Evolutionary conservation across 2,888 invertebrate genomes (phyloP), one percentile per base, ranked within the genome.

Genomic region (Spialia ferax): DNA sequence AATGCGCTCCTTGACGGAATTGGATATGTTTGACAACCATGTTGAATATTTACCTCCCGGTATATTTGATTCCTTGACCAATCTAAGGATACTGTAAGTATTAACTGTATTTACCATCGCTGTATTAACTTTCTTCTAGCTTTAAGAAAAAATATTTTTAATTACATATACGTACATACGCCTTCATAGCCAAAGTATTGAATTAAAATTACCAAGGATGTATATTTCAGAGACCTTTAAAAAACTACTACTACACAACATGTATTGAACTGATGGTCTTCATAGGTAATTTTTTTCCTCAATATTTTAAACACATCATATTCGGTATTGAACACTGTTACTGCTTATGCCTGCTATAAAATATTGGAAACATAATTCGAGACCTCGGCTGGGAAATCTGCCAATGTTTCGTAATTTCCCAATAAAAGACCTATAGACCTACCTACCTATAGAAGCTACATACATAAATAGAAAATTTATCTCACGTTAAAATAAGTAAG

Each of bases 1-100:
- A 8, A 92, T 97, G 88, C 91, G 94, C 3, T 94, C 95, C 23
- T 86, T 97, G 3, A 93, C 92, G 59, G 95, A 96, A 77, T 82
- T 96, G 61, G 96, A 97, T 82, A 93, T 97, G 78, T 97, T 96
- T 73, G 96, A 96, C 78, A 97, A 97, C 83, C 94, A 94, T 66
- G 93, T 97, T 22, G 95, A 96, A 75, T 95, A 94, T 78, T 82
- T 97, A 26, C 96, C 96, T 0, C 90, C 94, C 2, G 94, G 94
- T 1, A 91, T 96, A 70, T 97, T 97, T 77, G 94, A 95, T 74
- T 94, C 95, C 10, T 87, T 96, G 60, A 91, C 94, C 74, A 95
- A 94, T 77, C 85, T 96, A 45, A 93, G 94, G 73, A 95, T 96
- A 81, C 81, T 96, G 96, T 96, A 87, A 95, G 95, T 94, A 42